Base-by-base conservation (phyloP, 1,140 invertebrate genomes). In the Coelopa frigida region DNA sequence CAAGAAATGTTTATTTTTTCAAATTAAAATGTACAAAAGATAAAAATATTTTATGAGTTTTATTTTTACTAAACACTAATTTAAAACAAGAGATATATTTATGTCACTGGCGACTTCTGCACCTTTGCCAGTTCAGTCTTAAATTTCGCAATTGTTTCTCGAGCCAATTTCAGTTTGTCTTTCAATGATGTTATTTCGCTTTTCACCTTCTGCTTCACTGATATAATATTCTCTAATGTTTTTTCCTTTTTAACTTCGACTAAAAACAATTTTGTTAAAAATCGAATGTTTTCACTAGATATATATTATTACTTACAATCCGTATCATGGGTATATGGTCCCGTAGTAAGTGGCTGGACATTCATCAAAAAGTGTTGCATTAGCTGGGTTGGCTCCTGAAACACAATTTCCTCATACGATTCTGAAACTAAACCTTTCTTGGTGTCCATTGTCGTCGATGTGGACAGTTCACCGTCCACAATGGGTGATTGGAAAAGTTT, bases 321-420 rank as follows among this genome's bases (percentile, higher is more conserved):
- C 44, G 87, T 92, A 60, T 95, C 88, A 70, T 95, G 91, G 48
- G 78, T 81, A 80, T 87, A 90, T 20, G 76, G 61, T 22, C 82
- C 82, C 42, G 83, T 72, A 1, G 85, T 83, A 6, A 91, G 70
- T 35, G 82, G 85, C 61, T 86, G 84, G 0, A 83, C 80, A 50
- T 76, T 84, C 42, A 79, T 85, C 2, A 98, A 69, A 20, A 93
- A 73, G 64, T 92, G 87, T 57, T 94, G 88, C 90, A 97, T 96
- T 39, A 89, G 75, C 37, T 85, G 82, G 4, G 92, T 94, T 8
- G 94, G 94, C 64, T 98, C 95, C 80, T 88, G 90, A 67, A 98
- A 98, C 2, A 98, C 89, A 46, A 98, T 88, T 77, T 98, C 94
- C 70, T 98, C 94, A 69, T 98, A 98, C 58, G 83, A 89, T 73